Evolutionary conservation across 1,140 invertebrate genomes (phyloP).

Genomic region (Bombus picipes): DNA sequence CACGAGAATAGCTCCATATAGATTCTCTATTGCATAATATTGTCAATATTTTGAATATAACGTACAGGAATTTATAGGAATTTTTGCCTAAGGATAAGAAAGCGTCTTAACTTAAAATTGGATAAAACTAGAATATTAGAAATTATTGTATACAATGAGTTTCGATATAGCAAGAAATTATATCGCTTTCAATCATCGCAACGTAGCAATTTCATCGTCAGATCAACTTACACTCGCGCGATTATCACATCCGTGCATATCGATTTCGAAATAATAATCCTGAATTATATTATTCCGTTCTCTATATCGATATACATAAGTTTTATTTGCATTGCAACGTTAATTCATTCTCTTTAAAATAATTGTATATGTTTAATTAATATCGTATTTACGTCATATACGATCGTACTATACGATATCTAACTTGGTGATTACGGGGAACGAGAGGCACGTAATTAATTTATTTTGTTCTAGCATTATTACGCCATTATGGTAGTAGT

Average conservation of each 20-base stretch:
- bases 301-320: not conserved
- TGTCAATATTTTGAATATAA: not conserved
- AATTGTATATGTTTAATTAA: not conserved
- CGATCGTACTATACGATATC: not conserved
- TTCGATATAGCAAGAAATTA: not conserved
- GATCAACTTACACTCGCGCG: not conserved
- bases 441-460: not conserved
- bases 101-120: not conserved
- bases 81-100: no score
- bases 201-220: not conserved
- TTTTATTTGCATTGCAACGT: not conserved
- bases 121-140: not conserved
- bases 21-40: no score
- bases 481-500: no score
- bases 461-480: not conserved
- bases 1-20: no score
- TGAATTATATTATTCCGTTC: not conserved
- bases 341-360: not conserved
- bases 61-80: not conserved
- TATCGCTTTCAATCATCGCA: not conserved
- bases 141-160: not conserved
- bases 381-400: not conserved
- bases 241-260: not conserved
- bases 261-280: not conserved
- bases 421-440: not conserved